Percentiles rank a stretch among this genome's conserved stretches.
Evolutionary conservation across 2,888 invertebrate genomes (phyloP).

Genomic region (Morpho helenor): DNA sequence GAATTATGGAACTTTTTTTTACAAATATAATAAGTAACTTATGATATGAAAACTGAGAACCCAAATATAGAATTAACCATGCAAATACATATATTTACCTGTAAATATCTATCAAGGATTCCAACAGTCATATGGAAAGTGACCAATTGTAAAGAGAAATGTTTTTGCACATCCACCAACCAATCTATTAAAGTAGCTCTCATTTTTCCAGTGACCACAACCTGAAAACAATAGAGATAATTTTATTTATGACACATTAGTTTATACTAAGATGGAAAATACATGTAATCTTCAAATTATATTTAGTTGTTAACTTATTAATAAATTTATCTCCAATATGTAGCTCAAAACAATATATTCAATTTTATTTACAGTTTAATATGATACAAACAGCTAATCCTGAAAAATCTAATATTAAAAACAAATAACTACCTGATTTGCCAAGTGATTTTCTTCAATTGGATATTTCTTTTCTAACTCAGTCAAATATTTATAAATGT

Average conservation of each 20-base stretch:
- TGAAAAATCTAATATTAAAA: too few relatives aligned
- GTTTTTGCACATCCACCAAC: conserved; percentile 94
- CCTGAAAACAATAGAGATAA: conserved; percentile 46
- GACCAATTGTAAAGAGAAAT: conserved; percentile 91
- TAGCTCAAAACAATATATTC: too few relatives aligned
- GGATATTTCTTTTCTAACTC: conserved; percentile 84
- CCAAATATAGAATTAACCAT: too few relatives aligned
- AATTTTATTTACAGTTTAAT: too few relatives aligned
- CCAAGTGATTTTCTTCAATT: conserved; percentile 82
- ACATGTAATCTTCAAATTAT: too few relatives aligned
- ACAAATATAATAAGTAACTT: too few relatives aligned
- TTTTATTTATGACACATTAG: not conserved
- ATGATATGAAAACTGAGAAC: too few relatives aligned
- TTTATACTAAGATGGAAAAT: too few relatives aligned
- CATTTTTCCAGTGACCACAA: conserved; percentile 88
- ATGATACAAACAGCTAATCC: too few relatives aligned
- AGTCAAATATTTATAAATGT: conserved; percentile 92
- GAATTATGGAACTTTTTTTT: too few relatives aligned
- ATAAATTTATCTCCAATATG: too few relatives aligned
- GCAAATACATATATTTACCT: conserved; percentile 63
- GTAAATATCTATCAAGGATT: conserved; percentile 93
- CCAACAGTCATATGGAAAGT: conserved; percentile 93
- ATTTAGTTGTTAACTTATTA: too few relatives aligned
- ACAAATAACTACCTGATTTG: conserved; percentile 71
- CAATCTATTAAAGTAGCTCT: conserved; percentile 94